Conservation (phyloP, 2,113 vertebrate genomes). For the Eidolon helvum region DNA sequence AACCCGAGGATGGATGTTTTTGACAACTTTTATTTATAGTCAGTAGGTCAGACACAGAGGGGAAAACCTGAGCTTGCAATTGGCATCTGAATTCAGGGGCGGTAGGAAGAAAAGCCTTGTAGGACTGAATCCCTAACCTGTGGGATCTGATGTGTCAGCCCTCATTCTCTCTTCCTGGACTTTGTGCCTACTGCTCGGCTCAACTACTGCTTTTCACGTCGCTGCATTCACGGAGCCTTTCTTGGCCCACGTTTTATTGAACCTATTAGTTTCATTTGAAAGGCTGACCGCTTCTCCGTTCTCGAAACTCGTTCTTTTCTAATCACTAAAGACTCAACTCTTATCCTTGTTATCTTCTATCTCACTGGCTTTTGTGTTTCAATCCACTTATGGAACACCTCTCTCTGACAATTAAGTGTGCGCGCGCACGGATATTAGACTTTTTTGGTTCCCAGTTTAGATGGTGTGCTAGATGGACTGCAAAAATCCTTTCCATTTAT, state of each 20-base stretch:
- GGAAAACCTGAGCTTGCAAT: not conserved
- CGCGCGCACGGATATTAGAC: not conserved
- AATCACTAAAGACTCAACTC: fast-evolving
- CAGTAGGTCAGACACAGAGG: not conserved
- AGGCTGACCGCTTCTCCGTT: not conserved
- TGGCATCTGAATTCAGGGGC: not conserved
- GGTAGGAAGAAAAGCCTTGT: not conserved
- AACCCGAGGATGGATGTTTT: not conserved
- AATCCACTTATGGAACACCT: not conserved
- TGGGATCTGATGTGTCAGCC: not conserved
- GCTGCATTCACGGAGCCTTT: not conserved
- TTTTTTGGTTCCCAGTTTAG: not conserved
- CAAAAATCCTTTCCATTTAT: not conserved
- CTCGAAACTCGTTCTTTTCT: not conserved
- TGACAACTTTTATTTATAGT: not conserved
- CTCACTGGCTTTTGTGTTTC: not conserved
- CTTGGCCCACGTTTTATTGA: not conserved
- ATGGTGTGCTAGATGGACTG: not conserved
- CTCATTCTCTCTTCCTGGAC: not conserved
- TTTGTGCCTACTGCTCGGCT: not conserved
- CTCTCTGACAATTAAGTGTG: not conserved
- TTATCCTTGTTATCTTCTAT: not conserved
- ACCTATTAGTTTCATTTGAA: not conserved
- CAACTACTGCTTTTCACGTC: not conserved
- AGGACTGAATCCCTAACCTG: not conserved